phyloP scores from a whole-genome alignment of 2,888 invertebrate species.

The Cephonodes hylas region DNA sequence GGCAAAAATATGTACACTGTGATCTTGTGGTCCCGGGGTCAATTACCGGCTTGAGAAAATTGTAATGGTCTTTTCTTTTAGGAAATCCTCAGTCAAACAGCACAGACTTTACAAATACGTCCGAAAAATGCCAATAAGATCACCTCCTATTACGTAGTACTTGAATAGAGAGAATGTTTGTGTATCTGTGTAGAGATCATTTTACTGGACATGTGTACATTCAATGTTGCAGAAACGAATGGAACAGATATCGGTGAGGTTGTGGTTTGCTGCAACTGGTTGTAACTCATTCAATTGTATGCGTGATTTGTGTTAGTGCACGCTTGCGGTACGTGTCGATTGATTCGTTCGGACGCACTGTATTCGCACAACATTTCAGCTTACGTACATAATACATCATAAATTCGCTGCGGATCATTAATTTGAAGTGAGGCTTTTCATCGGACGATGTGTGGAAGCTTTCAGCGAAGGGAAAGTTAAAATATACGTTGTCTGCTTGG shows the following conservation, averaged over 20 bases:
- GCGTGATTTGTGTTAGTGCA: neutral
- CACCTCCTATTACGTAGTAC: too few species aligned
- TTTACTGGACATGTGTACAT: neutral
- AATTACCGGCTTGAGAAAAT: too few species aligned
- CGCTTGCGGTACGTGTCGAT: neutral
- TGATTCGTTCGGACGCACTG: neutral
- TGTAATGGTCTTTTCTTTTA: too few species aligned
- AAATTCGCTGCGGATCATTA: neutral
- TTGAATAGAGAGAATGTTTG: too few species aligned
- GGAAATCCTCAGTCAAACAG: too few species aligned
- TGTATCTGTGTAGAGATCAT: too few species aligned
- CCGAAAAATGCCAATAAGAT: too few species aligned
- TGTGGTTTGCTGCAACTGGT: neutral
- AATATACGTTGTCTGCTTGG: neutral
- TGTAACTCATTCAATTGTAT: neutral
- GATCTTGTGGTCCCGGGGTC: too few species aligned
- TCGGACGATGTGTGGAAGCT: neutral
- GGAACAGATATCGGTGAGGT: neutral
- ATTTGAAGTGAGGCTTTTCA: neutral
- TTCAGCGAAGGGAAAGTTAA: conserved; percentile 1
- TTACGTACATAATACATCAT: neutral
- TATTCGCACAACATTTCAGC: neutral
- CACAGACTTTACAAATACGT: too few species aligned
- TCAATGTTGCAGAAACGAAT: too few species aligned
- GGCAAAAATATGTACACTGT: too few species aligned